These are phyloP conservation scores for Mesitornis unicolor DNA, from an alignment of 2,113 vertebrate species.

Conservation along the genomic window DNA sequence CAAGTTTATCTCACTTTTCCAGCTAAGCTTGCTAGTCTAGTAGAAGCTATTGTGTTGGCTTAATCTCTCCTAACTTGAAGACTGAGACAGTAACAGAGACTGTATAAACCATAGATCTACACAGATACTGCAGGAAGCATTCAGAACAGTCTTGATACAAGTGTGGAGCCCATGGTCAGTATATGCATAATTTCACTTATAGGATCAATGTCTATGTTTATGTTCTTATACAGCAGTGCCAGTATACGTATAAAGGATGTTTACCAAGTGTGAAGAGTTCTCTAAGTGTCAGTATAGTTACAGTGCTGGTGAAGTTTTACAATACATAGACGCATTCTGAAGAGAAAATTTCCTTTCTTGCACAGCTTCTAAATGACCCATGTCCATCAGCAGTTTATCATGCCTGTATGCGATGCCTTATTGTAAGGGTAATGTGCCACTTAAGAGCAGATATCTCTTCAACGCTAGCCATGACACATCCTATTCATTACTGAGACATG, in stretches of 20 bases:
- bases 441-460: background rate
- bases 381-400: background rate
- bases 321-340: background rate
- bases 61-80: background rate
- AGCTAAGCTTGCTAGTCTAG: background rate
- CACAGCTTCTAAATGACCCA: background rate
- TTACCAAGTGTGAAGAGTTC: background rate
- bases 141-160: background rate
- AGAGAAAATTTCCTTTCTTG: background rate
- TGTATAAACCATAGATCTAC: background rate
- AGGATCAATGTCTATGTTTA: background rate
- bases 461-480: background rate
- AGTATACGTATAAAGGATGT: background rate
- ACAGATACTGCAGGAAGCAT: background rate
- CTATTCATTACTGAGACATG: background rate
- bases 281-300: background rate
- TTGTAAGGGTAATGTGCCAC: background rate
- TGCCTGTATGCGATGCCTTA: background rate
- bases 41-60: background rate
- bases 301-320: background rate
- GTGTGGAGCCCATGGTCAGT: background rate
- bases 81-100: background rate
- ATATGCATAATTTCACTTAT: background rate
- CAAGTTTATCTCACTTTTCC: background rate
- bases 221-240: background rate